Base-by-base conservation (phyloP, 1,140 invertebrate species). In the Lasioglossum baleicum region DNA sequence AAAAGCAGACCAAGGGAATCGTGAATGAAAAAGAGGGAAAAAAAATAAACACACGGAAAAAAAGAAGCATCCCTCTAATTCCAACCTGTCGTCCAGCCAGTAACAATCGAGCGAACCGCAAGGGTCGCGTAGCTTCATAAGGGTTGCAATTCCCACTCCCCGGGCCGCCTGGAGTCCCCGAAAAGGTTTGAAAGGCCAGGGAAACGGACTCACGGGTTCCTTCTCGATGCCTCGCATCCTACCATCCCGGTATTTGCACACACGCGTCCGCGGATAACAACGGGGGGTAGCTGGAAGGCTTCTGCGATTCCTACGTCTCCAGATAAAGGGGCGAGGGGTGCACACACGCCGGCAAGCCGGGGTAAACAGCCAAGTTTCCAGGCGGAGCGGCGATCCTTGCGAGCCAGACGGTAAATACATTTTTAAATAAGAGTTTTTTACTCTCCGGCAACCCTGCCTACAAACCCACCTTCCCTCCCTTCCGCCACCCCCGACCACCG, bases 401-500 rank as follows among this genome's bases (percentile, higher is more conserved):
- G 85, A 88, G 88, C 84, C 90, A 90, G 88, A 91, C 89, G 88
- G 90, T 90, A 92, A 92, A 92, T 93, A 93, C 88, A 93, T 93
- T 93, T 93, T 92, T 92, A 93, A 92, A 93, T 92, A 92, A 92
- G 90, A 92, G 90, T 90, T 91, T 91, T 91, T 92, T 91, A 88
- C 89, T 84, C 80, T 66, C 44, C 44, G 44, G 31, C 66, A 72
- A 58, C 56, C 20, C 20, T 58, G n/a, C 56, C 56, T 53, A 48
- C 44, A 48, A 11, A 17, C 51, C 51, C 20, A 17, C 51, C 51
- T 17, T 17, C 20, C 1, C 13, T 0, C 51, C 51, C 7, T 15
- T 85, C 82, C 69, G 31, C 13, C 13, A 2, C 10, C 17, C 67
- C 26, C 58, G 26, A 4, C 1, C 48, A 22, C 60, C 74, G 61